Evolutionary conservation across 2,888 invertebrate species (phyloP).

Genomic region (Lypha dubia): DNA sequence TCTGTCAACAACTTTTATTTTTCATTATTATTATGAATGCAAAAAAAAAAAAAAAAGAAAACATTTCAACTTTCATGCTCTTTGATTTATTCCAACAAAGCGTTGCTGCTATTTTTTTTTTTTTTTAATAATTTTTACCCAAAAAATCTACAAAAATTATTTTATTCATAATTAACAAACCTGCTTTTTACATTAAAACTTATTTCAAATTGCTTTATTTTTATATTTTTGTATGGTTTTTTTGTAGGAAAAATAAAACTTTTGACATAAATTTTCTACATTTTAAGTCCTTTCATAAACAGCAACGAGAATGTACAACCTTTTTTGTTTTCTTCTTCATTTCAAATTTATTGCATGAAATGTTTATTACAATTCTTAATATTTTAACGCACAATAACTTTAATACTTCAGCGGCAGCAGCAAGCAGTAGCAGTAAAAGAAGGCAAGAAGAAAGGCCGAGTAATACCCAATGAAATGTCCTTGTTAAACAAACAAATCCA

Average conservation of each 20-base stretch:
- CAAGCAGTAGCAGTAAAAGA: not conserved
- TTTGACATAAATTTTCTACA: slow-evolving; percentile 46
- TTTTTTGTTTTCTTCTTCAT: slow-evolving; percentile 10
- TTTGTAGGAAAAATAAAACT: slow-evolving; percentile 4
- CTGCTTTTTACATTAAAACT: slow-evolving; percentile 22
- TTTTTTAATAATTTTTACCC: not conserved
- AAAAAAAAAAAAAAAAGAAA: no score
- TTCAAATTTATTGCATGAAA: slow-evolving; percentile 55
- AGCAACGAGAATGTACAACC: slow-evolving; percentile 24
- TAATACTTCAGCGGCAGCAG: slow-evolving; percentile 28
- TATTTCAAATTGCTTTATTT: slow-evolving; percentile 29
- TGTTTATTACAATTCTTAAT: slow-evolving; percentile 64
- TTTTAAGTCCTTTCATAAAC: slow-evolving; percentile 50
- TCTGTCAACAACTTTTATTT: no score
- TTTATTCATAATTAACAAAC: slow-evolving; percentile 29
- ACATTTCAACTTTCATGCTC: not conserved
- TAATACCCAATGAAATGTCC: slow-evolving; percentile 48
- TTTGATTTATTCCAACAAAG: not conserved
- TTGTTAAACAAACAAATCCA: slow-evolving; percentile 59
- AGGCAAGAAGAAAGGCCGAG: slow-evolving; percentile 24
- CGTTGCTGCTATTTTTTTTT: not conserved
- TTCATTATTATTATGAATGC: no score
- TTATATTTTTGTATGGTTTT: not conserved
- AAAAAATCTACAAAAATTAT: not conserved
- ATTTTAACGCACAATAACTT: slow-evolving; percentile 65